These are phyloP conservation scores for Orthosia incerta DNA, from an alignment of 2,888 invertebrate species.

Conservation along the genomic window DNA sequence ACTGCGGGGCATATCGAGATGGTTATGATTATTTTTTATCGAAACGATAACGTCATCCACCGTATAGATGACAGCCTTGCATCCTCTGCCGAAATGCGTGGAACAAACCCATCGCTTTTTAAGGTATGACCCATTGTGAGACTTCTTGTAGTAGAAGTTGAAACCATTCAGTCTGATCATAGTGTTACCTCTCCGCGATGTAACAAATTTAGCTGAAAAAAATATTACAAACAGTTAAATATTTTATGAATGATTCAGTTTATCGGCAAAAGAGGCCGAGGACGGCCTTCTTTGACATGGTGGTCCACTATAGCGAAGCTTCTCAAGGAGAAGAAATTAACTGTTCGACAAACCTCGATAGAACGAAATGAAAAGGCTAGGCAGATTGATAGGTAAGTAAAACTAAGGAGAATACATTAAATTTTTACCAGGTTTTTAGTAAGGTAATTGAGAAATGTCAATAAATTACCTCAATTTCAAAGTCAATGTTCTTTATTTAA, in stretches of 20 bases:
- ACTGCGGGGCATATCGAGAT: constrained; percentile 16
- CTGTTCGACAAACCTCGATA: no score
- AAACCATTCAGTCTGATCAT: constrained; percentile 50
- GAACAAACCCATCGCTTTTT: constrained; percentile 73
- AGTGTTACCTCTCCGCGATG: constrained; percentile 54
- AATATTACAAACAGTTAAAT: not conserved
- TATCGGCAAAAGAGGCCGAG: no score
- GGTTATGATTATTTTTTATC: constrained; percentile 52
- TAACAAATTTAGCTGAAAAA: constrained; percentile 56
- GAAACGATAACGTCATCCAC: constrained; percentile 59
- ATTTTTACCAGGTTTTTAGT: no score
- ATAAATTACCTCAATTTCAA: no score
- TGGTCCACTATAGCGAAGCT: no score
- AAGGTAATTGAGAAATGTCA: no score
- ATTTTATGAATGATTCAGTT: no score
- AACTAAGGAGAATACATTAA: no score
- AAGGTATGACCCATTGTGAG: not conserved
- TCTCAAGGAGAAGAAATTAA: no score
- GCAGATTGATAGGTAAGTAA: no score
- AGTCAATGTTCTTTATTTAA: constrained; percentile 16
- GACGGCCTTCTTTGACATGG: no score
- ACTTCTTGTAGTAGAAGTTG: constrained; percentile 58
- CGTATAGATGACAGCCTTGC: constrained; percentile 68
- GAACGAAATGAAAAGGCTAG: no score
- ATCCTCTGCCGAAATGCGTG: constrained; percentile 58